A percentile compares a stretch with the other conserved stretches of the same genome.
Evolutionary conservation across 2,797 vertebrate species (phyloP).

Genomic region (Microcaecilia unicolor): DNA sequence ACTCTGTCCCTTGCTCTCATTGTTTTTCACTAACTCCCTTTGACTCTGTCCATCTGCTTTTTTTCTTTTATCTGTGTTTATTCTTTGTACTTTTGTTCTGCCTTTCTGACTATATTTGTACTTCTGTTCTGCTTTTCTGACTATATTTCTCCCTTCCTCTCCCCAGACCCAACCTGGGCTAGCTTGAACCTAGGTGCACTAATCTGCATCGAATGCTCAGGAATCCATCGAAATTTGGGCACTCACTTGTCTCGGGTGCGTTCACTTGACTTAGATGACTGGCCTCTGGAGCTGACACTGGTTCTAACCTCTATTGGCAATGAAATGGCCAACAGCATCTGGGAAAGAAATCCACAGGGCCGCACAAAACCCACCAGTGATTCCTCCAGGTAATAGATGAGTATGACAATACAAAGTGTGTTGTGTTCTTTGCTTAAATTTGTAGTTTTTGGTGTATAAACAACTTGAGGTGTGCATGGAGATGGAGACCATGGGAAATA

Average conservation of each 20-base stretch:
- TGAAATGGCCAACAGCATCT: conserved; percentile 82
- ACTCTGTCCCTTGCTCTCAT: too few species aligned
- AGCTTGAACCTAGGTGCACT: conserved; percentile 88
- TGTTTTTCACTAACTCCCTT: too few species aligned
- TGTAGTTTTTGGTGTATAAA: background rate
- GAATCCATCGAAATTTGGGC: conserved; percentile 89
- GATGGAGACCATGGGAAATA: too few species aligned
- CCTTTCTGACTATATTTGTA: too few species aligned
- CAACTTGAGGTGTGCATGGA: background rate
- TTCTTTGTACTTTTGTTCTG: too few species aligned
- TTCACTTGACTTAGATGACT: conserved; percentile 88
- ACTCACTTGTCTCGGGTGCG: conserved; percentile 90
- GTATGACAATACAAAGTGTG: background rate
- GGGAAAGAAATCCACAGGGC: conserved; percentile 82
- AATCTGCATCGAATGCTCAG: conserved; percentile 95
- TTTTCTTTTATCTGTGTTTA: too few species aligned
- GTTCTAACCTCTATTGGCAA: conserved; percentile 89
- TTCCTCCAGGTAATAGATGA: conserved; percentile 68
- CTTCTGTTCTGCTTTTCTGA: too few species aligned
- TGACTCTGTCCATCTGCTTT: too few species aligned
- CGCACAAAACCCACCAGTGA: conserved; percentile 72
- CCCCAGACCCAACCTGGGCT: conserved; percentile 92
- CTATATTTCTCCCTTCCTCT: too few species aligned
- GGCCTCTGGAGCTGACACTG: conserved; percentile 85
- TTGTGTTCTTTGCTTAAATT: too few species aligned